Conservation (phyloP, 2,797 vertebrate species). For the Diceros bicornis region DNA sequence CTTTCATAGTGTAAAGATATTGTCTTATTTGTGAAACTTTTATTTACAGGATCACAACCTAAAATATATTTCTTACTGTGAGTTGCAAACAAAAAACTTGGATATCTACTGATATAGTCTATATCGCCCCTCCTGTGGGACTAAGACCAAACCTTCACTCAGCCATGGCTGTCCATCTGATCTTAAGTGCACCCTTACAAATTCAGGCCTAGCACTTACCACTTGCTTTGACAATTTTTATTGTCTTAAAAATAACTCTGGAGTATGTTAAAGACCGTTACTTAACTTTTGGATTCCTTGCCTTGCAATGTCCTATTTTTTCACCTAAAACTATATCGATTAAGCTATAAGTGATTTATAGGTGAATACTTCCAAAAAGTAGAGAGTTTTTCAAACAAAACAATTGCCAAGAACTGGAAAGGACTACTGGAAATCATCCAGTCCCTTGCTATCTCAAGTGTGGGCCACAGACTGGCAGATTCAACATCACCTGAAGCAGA, state of each 20-base stretch:
- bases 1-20: not conserved
- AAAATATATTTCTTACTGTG: not conserved
- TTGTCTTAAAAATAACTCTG: not conserved
- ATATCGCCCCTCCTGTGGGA: not conserved
- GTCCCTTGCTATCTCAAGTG: not conserved
- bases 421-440: not conserved
- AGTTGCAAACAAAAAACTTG: not conserved
- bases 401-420: not conserved
- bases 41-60: not conserved
- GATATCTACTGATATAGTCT: not conserved
- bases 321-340: not conserved
- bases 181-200: not conserved
- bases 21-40: constrained; percentile 6
- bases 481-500: not conserved
- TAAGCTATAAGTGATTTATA: not conserved
- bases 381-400: not conserved
- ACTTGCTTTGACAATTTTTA: not conserved
- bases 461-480: not conserved
- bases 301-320: not conserved
- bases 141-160: not conserved
- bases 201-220: not conserved
- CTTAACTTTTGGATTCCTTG: not conserved
- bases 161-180: not conserved
- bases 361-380: not conserved
- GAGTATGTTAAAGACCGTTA: not conserved